Evolutionary conservation across 2,888 invertebrate genomes (phyloP).

Genomic region (Stegana nigrithorax): DNA sequence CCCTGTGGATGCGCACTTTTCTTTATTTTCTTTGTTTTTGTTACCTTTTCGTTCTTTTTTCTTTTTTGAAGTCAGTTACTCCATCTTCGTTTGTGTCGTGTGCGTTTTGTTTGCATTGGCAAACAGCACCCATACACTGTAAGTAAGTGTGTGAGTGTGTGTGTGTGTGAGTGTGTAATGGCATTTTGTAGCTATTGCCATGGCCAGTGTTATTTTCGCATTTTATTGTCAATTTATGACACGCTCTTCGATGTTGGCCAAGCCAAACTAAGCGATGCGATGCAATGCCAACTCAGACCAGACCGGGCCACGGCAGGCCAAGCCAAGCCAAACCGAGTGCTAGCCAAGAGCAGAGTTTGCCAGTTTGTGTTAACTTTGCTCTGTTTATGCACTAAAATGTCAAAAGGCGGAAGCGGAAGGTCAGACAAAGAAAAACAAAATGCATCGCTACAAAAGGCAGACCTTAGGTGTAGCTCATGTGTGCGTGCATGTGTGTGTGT

Average conservation of each 20-base stretch:
- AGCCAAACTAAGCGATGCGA: too few relatives aligned
- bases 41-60: neutral
- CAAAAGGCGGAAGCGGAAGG: slow-evolving; percentile 8
- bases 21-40: too few relatives aligned
- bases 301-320: too few relatives aligned
- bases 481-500: neutral
- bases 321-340: too few relatives aligned
- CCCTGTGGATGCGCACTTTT: too few relatives aligned
- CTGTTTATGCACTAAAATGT: slow-evolving; percentile 7
- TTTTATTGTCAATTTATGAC: slow-evolving; percentile 22
- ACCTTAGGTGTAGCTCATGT: too few relatives aligned
- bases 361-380: neutral
- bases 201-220: slow-evolving; percentile 21
- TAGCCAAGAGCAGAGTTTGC: too few relatives aligned
- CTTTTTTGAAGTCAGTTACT: neutral
- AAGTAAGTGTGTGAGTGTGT: neutral
- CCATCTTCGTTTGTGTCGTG: neutral
- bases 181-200: slow-evolving; percentile 7
- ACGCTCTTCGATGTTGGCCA: too few relatives aligned
- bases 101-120: neutral
- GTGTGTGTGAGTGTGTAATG: too few relatives aligned
- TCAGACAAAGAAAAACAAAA: slow-evolving; percentile 1
- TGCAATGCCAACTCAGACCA: too few relatives aligned
- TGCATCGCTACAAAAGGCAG: neutral
- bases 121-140: neutral